Conservation (phyloP, 2,797 vertebrate species). For the Crenuchus spilurus region DNA sequence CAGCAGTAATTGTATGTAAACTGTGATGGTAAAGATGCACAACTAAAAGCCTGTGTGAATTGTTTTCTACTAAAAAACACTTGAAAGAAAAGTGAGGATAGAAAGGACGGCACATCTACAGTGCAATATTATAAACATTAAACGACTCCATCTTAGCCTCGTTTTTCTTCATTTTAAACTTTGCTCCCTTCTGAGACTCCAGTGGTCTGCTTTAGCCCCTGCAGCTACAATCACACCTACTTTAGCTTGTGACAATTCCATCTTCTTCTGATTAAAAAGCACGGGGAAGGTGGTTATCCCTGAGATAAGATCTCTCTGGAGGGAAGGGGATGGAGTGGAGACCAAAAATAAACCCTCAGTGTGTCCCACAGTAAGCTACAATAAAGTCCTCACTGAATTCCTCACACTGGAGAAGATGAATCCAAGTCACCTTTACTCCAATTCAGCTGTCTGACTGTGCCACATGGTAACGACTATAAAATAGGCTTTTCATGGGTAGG, state of each 20-base stretch:
- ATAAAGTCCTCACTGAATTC: neutral
- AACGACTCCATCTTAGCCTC: neutral
- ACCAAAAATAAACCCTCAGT: slow-evolving; percentile 53
- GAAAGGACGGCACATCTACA: too few relatives aligned
- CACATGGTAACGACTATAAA: too few relatives aligned
- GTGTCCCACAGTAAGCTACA: slow-evolving; percentile 17
- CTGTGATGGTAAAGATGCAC: too few relatives aligned
- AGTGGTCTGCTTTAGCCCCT: slow-evolving; percentile 37
- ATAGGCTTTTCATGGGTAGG: too few relatives aligned
- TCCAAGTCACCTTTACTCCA: neutral
- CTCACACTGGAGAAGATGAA: neutral
- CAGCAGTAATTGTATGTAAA: too few relatives aligned
- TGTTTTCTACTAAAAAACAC: too few relatives aligned
- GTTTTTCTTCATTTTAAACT: neutral
- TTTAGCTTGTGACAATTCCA: slow-evolving; percentile 36
- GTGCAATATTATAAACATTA: too few relatives aligned
- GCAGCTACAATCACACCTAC: slow-evolving; percentile 54
- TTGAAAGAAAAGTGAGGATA: too few relatives aligned
- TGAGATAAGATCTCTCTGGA: slow-evolving; percentile 34
- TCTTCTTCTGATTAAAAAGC: slow-evolving; percentile 46
- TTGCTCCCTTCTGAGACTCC: neutral
- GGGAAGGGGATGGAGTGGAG: slow-evolving; percentile 33
- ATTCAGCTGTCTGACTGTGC: neutral
- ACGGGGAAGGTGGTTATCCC: slow-evolving; percentile 56
- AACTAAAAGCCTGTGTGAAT: too few relatives aligned